Base-by-base conservation (phyloP, 2,888 invertebrate species). In the Athalia circularis region DNA sequence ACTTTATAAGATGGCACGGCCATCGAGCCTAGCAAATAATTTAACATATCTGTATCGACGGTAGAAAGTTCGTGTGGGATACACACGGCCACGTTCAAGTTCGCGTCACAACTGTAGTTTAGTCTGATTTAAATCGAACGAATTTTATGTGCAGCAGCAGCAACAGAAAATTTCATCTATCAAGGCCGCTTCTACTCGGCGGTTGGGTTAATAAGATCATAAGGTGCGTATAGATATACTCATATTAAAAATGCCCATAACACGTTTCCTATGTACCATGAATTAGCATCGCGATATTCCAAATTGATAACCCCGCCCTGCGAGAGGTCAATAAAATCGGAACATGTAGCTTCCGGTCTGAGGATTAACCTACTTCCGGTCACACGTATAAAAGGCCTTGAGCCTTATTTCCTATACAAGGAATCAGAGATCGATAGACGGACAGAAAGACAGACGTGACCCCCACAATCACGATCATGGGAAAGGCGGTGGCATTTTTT, bases 81-180 rank as follows among this genome's bases (percentile, higher is more conserved):
- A 7, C 8, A 72, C 72, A 72, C 72, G 72, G 72, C 72, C 59
- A 72, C 72, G 72, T 72, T 72, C 72, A 72, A 72, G 72, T 72
- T 72, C 72, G 72, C 47, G 15, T 45, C 47, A 47, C 45, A 72
- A 72, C 47, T 72, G 57, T 29, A 13, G 47, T 13, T 59, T 47
- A 50, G 59, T 47, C 43, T 59, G 57, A 72, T 72, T 72, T 72
- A 57, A 47, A 59, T 72, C 47, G 57, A 72, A 72, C 57, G 72
- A 72, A 57, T 29, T 29, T 29, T 29, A 29, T 29, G 29, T 29
- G 29, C 29, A 29, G 29, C 29, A 29, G 29, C 29, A 29, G 29
- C 29, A 29, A 29, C 29, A 29, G 29, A 29, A 29, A 29, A 29
- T 29, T 29, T 29, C 29, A 29, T 29, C 29, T 29, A 2, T 29